These are phyloP conservation scores for Berghia stephanieae DNA, from an alignment of 1,140 invertebrate genomes.

Conservation along the genomic window DNA sequence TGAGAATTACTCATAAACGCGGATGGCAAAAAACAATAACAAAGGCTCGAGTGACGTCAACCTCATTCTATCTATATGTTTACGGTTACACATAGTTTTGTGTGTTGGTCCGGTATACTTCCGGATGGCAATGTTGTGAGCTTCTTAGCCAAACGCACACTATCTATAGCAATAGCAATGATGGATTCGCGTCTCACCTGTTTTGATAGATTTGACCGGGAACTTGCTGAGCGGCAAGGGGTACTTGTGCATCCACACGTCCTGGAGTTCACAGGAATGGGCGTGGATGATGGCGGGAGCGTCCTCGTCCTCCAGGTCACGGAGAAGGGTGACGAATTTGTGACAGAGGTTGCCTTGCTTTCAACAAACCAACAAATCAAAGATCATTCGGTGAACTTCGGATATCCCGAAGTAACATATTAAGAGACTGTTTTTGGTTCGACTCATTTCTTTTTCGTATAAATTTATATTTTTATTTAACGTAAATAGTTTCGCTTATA, in stretches of 20 bases:
- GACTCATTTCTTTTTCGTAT: not conserved
- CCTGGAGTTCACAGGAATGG: constrained; percentile 43
- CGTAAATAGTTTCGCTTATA: not conserved
- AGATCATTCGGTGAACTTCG: constrained; percentile 41
- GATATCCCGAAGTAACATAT: not conserved
- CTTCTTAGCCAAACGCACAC: no score
- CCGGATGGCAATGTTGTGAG: no score
- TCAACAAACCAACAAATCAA: no score
- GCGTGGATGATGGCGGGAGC: constrained; percentile 37
- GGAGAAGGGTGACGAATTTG: constrained; percentile 43
- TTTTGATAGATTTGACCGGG: constrained; percentile 42
- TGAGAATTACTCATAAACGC: no score
- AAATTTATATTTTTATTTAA: not conserved
- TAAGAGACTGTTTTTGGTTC: not conserved
- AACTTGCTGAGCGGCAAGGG: constrained; percentile 45
- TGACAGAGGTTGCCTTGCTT: constrained; percentile 36
- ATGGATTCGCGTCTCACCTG: no score
- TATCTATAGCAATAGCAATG: no score
- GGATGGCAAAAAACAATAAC: no score
- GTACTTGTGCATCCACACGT: constrained; percentile 47
- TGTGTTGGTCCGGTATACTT: no score
- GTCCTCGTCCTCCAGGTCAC: constrained; percentile 35
- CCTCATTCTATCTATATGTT: no score
- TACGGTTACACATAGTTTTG: no score
- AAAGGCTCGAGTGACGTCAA: no score